A percentile compares a stretch with the other conserved stretches of the same genome.
Conservation (phyloP, 2,888 invertebrate species). For the Drosophila paracracens region DNA sequence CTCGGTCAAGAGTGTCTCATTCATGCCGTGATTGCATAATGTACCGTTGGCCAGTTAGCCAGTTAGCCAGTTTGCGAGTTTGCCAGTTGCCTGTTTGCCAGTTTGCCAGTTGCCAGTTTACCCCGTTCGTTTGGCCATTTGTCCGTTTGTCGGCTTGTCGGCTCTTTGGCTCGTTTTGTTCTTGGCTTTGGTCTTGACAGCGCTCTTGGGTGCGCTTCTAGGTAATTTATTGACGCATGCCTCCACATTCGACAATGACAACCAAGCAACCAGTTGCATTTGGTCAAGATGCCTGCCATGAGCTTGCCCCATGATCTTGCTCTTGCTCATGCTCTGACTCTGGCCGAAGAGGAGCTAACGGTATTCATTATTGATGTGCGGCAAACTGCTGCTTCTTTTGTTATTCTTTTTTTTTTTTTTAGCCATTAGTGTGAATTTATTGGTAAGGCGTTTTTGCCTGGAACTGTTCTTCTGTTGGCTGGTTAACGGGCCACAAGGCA, state of each 20-base stretch:
- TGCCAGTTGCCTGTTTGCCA: slow-evolving; percentile 20
- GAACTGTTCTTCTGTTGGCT: slow-evolving; percentile 50
- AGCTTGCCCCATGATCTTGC: slow-evolving; percentile 40
- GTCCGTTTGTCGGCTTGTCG: slow-evolving; percentile 14
- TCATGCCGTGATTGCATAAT: slow-evolving; percentile 83
- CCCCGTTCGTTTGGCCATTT: slow-evolving; percentile 31
- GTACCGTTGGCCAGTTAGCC: slow-evolving; percentile 74
- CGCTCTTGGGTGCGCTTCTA: slow-evolving; percentile 66
- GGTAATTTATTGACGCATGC: slow-evolving; percentile 77
- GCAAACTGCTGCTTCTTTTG: slow-evolving; percentile 26
- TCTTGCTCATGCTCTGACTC: slow-evolving; percentile 18
- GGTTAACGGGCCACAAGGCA: slow-evolving; percentile 49
- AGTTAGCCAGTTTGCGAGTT: slow-evolving; percentile 31
- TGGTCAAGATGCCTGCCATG: slow-evolving; percentile 51
- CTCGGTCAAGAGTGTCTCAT: slow-evolving; percentile 84
- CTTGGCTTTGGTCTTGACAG: slow-evolving; percentile 50
- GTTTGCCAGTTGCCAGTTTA: slow-evolving; percentile 19
- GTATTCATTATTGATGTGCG: slow-evolving; percentile 73
- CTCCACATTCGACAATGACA: slow-evolving; percentile 76
- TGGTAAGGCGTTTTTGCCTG: slow-evolving; percentile 52
- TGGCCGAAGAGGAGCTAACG: slow-evolving; percentile 51
- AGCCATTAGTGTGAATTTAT: slow-evolving; percentile 73
- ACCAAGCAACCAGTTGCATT: slow-evolving; percentile 66
- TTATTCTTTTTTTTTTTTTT: slow-evolving; percentile 36
- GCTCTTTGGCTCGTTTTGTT: slow-evolving; percentile 35